phyloP scores from a whole-genome alignment of 2,113 vertebrate genomes.

The Gulo gulo region DNA sequence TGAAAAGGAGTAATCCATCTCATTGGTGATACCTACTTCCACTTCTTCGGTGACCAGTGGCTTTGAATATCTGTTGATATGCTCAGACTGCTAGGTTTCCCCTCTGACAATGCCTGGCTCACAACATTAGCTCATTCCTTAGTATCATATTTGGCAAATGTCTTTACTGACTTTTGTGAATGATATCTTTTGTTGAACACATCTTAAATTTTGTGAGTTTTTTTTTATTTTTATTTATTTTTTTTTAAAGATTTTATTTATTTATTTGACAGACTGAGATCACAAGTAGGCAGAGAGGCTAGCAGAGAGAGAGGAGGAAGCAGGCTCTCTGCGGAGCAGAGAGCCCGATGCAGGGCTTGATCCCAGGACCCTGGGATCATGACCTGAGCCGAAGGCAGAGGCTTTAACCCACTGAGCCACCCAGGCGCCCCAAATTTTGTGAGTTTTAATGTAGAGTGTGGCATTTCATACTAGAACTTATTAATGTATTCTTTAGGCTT shows the following conservation, averaged over 20 bases:
- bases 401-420: too few relatives aligned
- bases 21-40: not conserved
- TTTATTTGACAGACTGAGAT: too few relatives aligned
- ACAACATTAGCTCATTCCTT: not conserved
- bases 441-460: not conserved
- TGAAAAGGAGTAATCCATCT: not conserved
- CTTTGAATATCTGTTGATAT: not conserved
- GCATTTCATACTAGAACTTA: not conserved
- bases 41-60: not conserved
- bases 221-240: too few relatives aligned
- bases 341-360: too few relatives aligned
- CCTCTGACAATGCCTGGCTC: not conserved
- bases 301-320: too few relatives aligned
- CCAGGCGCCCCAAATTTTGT: too few relatives aligned
- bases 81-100: not conserved
- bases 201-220: not conserved
- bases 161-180: not conserved
- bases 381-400: too few relatives aligned
- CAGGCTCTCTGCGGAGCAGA: too few relatives aligned
- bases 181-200: not conserved
- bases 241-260: too few relatives aligned
- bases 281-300: too few relatives aligned
- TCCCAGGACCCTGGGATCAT: too few relatives aligned
- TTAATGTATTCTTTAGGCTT: not conserved
- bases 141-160: not conserved